Evolutionary conservation across 2,888 invertebrate species (phyloP).

Genomic region (Metopia argyrocephala): DNA sequence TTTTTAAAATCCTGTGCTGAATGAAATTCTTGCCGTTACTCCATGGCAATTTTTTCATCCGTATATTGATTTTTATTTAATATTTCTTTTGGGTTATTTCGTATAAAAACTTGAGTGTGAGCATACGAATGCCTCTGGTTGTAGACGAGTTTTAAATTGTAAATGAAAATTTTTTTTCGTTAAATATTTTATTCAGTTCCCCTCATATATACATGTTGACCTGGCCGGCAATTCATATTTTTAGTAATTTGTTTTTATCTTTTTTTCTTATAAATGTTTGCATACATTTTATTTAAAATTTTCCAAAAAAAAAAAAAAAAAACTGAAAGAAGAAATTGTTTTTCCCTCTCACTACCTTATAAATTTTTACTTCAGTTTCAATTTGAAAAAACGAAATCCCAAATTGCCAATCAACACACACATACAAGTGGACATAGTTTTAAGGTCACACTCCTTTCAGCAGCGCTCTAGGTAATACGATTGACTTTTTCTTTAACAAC

Average conservation of each 20-base stretch:
- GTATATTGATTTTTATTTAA: too few species aligned
- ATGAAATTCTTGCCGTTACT: background rate
- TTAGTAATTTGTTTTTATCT: too few species aligned
- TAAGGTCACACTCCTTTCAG: background rate
- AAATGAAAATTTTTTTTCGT: conserved; percentile 35
- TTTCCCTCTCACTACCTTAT: background rate
- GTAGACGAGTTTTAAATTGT: conserved; percentile 21
- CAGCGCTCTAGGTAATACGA: background rate
- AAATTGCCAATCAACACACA: conserved; percentile 47
- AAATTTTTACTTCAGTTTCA: conserved; percentile 16
- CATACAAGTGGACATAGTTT: background rate
- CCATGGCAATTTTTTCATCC: background rate
- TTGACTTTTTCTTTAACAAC: background rate
- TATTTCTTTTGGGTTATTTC: too few species aligned
- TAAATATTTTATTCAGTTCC: conserved; percentile 30
- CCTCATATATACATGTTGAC: background rate
- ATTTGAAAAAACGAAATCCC: conserved; percentile 32
- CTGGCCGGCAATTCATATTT: background rate
- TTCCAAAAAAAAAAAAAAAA: too few species aligned
- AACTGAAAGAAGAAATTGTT: background rate
- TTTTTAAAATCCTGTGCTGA: background rate
- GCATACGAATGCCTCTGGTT: background rate
- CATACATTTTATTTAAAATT: background rate
- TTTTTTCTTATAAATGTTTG: background rate
- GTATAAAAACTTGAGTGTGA: background rate